Evolutionary conservation across 2,888 invertebrate genomes (phyloP).

Genomic region (Brachyopa scutellaris): DNA sequence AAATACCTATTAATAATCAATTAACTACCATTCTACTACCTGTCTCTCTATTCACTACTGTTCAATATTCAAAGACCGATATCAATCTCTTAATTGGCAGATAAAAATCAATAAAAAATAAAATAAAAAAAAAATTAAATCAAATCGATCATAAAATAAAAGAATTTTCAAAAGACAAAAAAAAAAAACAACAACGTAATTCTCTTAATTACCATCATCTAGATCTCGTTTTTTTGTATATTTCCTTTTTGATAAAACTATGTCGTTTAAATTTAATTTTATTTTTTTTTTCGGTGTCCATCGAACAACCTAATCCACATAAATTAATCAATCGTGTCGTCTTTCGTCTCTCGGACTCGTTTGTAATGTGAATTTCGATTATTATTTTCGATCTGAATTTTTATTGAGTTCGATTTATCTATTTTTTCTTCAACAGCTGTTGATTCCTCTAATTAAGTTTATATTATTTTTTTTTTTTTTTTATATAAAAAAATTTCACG

Average conservation of each 20-base stretch:
- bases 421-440: not conserved
- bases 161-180: not conserved
- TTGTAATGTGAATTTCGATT: conserved; percentile 29
- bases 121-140: not conserved
- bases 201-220: conserved; percentile 23
- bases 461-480: not conserved
- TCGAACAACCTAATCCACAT: conserved; percentile 8
- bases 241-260: not conserved
- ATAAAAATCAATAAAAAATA: conserved; percentile 42
- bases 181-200: not conserved
- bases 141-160: conserved; percentile 54
- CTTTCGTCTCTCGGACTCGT: not conserved
- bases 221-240: conserved; percentile 32
- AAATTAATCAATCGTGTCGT: conserved; percentile 24
- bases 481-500: conserved; percentile 19
- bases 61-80: conserved; percentile 26
- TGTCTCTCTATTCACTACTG: conserved; percentile 27
- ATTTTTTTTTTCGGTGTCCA: not conserved
- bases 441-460: not conserved
- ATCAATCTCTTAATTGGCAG: conserved; percentile 65
- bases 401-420: not conserved
- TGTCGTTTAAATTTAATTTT: conserved; percentile 24
- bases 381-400: conserved; percentile 18
- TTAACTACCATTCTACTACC: conserved; percentile 44
- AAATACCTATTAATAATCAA: conserved; percentile 38